Conservation (phyloP, 2,797 vertebrate genomes). For the Apogon hyalosoma region DNA sequence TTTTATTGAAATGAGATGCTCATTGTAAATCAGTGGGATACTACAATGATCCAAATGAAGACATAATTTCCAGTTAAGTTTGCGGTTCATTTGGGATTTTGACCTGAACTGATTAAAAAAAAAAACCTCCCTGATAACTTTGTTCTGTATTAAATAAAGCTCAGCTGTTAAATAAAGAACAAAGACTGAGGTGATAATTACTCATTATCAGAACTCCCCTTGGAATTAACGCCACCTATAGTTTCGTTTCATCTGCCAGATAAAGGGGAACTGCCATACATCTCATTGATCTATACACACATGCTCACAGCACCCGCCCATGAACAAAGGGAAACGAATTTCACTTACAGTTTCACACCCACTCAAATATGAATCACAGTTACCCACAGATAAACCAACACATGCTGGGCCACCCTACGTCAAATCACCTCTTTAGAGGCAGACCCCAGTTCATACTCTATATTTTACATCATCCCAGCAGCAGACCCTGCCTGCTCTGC, state of each 20-base stretch:
- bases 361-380: slow-evolving; percentile 16
- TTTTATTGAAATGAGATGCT: too few species aligned
- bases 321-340: slow-evolving; percentile 21
- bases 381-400: slow-evolving; percentile 14
- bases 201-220: slow-evolving; percentile 6
- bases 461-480: slow-evolving; percentile 3
- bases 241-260: slow-evolving; percentile 13
- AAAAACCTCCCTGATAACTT: slow-evolving; percentile 28
- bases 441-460: not conserved
- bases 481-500: slow-evolving; percentile 12
- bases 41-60: slow-evolving; percentile 12
- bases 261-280: slow-evolving; percentile 7
- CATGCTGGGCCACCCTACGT: slow-evolving; percentile 11
- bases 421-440: slow-evolving; percentile 7
- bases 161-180: not conserved
- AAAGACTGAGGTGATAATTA: slow-evolving; percentile 36
- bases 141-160: slow-evolving; percentile 31
- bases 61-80: slow-evolving; percentile 16
- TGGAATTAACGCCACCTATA: slow-evolving; percentile 20
- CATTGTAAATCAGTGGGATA: too few species aligned
- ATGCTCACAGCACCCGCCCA: slow-evolving; percentile 1
- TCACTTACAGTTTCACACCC: slow-evolving; percentile 18
- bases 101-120: slow-evolving; percentile 6
- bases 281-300: slow-evolving; percentile 15
- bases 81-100: slow-evolving; percentile 35